Conservation (phyloP, 2,888 invertebrate genomes). For the Mythimna loreyi region DNA sequence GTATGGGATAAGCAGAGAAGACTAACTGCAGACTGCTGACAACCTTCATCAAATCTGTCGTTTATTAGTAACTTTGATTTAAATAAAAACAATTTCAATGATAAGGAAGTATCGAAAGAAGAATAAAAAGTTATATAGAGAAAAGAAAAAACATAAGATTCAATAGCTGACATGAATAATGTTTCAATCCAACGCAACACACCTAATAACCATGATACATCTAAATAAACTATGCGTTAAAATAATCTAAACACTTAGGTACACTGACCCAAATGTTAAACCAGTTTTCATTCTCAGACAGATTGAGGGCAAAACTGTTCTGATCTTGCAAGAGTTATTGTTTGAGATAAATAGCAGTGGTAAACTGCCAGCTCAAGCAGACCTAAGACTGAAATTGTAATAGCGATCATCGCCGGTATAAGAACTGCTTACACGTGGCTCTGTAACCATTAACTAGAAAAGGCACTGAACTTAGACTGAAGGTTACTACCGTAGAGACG, state of each 20-base stretch:
- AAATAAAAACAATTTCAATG: not conserved
- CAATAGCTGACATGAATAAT: not conserved
- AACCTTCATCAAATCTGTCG: not conserved
- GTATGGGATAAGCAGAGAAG: constrained; percentile 1
- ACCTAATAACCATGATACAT: constrained; percentile 20
- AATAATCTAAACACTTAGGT: constrained; percentile 43
- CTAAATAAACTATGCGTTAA: constrained; percentile 39
- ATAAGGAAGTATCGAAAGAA: not conserved
- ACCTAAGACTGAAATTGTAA: constrained; percentile 6
- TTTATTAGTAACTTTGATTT: not conserved
- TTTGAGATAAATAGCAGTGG: constrained; percentile 23
- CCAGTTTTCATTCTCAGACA: constrained; percentile 42
- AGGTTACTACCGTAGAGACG: not conserved
- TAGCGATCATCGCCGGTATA: not conserved
- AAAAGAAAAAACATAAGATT: not conserved
- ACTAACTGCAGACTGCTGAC: not conserved
- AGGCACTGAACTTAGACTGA: constrained; percentile 3
- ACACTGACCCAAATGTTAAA: constrained; percentile 39
- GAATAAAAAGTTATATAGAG: not conserved
- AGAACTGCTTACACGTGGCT: constrained; percentile 9
- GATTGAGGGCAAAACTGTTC: constrained; percentile 49
- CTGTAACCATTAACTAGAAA: not conserved
- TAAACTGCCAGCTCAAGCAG: constrained; percentile 13
- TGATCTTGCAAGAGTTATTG: constrained; percentile 42
- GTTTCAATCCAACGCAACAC: constrained; percentile 28